Base-by-base conservation (phyloP, 2,797 vertebrate genomes). In the Pseudomugil tenellus region DNA sequence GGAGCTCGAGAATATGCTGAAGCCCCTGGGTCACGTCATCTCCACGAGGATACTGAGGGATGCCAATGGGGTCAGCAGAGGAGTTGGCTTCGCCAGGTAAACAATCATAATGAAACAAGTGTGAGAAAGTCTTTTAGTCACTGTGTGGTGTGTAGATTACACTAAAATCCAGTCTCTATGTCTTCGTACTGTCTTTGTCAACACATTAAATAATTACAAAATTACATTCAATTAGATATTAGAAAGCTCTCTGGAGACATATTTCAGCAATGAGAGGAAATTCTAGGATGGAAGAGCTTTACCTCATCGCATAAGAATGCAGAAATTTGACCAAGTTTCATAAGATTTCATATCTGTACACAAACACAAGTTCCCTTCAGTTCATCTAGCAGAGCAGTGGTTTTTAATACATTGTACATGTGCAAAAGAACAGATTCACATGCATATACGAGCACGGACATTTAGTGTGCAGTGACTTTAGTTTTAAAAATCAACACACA, bases 11-110 rank as follows among this genome's bases (percentile, higher is more conserved):
- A 98, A 97, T 76, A 97, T 97, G 96, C 94, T 98, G 89, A 99
- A 98, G 87, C 97, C 97, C 26, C 97, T 98, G 49, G 98, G 97
- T 80, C 98, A 99, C 63, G 97, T 99, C 83, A 98, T 99, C 93
- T 99, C 97, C 84, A 99, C 98, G 35, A 94, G 97, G 91, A 98
- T 98, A 95, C 95, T 99, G 86, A 94, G 98, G 90, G 98, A 99
- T 67, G 96, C 97, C 34, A 98, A 95, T 35, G 98, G 98, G 74
- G 95, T 97, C 92, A 99, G 98, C 94, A 95, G 98, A 93, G 98
- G 98, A 26, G 98, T 99, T 6, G 98, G 98, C 81, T 99, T 99
- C 66, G 97, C 97, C 92, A 97, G 98, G 97, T 99, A 90, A 21
- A 23, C 25, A 31, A 16, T 16, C 4, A 13, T 53, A n/a, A 58